Evolutionary conservation across 2,113 vertebrate species (phyloP).

Genomic region (Rhea pennata): DNA sequence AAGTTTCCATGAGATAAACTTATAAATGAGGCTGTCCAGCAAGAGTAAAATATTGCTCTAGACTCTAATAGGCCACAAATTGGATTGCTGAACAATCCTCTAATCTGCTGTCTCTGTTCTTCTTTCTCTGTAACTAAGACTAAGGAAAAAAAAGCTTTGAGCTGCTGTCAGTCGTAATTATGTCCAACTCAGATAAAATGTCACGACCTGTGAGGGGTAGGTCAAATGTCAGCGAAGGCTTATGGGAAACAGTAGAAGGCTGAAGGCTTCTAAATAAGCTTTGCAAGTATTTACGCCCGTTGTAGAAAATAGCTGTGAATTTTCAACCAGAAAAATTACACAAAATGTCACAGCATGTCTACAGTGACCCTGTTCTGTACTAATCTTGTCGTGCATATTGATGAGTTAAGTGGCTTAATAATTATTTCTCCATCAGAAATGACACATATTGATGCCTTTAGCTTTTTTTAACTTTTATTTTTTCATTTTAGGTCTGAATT

Average conservation of each 20-base stretch:
- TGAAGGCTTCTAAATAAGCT: slow-evolving; percentile 42
- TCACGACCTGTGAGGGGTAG: slow-evolving; percentile 33
- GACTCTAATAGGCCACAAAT: slow-evolving; percentile 58
- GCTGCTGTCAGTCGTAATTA: slow-evolving; percentile 41
- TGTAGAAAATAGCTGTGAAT: slow-evolving; percentile 36
- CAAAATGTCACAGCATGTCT: slow-evolving; percentile 24
- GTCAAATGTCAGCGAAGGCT: slow-evolving; percentile 60
- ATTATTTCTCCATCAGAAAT: slow-evolving; percentile 4
- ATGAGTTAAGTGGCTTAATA: slow-evolving; percentile 34
- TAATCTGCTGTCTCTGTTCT: slow-evolving; percentile 44
- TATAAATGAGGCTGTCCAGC: slow-evolving; percentile 1
- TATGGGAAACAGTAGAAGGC: slow-evolving; percentile 42
- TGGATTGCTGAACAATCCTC: slow-evolving; percentile 52
- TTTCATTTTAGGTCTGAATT: neutral
- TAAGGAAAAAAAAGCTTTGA: neutral
- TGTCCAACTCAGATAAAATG: slow-evolving; percentile 35
- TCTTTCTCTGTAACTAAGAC: slow-evolving; percentile 42
- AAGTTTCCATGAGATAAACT: slow-evolving; percentile 32
- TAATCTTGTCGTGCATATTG: slow-evolving; percentile 25
- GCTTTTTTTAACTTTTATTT: neutral
- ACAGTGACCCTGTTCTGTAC: neutral
- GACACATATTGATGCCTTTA: neutral
- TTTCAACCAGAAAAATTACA: slow-evolving; percentile 15
- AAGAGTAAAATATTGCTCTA: neutral
- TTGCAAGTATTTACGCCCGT: slow-evolving; percentile 40